Evolutionary conservation across 2,797 vertebrate genomes (phyloP).

Genomic region (Nannoperca obscura): DNA sequence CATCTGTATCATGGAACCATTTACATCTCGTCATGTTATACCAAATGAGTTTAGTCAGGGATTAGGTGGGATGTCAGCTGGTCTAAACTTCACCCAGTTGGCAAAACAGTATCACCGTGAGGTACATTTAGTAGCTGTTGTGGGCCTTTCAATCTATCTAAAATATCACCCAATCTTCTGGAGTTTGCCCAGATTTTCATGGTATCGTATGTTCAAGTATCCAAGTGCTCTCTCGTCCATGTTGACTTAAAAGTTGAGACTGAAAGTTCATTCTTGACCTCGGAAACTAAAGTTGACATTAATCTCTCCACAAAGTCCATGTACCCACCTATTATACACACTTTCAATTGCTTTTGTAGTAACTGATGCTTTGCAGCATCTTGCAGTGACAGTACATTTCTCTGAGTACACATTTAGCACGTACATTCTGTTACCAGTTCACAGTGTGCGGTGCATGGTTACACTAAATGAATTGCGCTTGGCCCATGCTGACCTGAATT

Average conservation of each 20-base stretch:
- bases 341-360: not conserved
- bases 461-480: not conserved
- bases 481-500: not conserved
- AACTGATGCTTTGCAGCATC: not conserved
- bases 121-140: not conserved
- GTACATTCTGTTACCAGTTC: not conserved
- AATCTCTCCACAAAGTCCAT: not conserved
- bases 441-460: not conserved
- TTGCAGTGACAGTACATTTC: not conserved
- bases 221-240: not conserved
- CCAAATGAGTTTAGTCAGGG: not conserved
- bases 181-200: not conserved
- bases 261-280: not conserved
- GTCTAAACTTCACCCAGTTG: not conserved
- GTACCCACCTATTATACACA: not conserved
- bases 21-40: not conserved
- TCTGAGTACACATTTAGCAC: not conserved
- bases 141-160: not conserved
- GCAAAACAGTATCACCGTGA: not conserved
- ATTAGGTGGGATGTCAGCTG: not conserved
- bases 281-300: not conserved
- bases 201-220: not conserved
- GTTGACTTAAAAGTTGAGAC: not conserved
- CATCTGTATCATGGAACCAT: constrained; percentile 80
- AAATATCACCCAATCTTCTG: not conserved